Percentiles rank a stretch among this genome's conserved stretches.
These are phyloP conservation scores for Epirrhoe alternata DNA, from an alignment of 2,888 invertebrate species.

Conservation along the genomic window DNA sequence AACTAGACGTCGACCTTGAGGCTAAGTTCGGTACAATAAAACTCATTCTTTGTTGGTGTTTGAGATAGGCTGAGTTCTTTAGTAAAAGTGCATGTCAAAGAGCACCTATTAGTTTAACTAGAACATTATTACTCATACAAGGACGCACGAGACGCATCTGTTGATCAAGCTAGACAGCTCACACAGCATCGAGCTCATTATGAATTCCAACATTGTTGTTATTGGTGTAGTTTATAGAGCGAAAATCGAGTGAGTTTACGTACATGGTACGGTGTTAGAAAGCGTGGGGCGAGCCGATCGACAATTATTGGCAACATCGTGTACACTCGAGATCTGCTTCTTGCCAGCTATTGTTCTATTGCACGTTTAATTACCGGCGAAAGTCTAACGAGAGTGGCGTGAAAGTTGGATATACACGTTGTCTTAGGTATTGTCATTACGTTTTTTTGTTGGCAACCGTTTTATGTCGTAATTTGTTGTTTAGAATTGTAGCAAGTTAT, in stretches of 20 bases:
- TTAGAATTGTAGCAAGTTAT: constrained; percentile 53
- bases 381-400: constrained; percentile 79
- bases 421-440: constrained; percentile 64
- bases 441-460: constrained; percentile 60
- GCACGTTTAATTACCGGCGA: constrained; percentile 81
- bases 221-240: constrained; percentile 52
- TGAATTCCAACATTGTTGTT: constrained; percentile 43
- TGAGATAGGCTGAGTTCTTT: background rate
- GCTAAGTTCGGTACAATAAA: background rate
- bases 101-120: background rate
- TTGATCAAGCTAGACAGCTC: constrained; percentile 40
- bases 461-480: constrained; percentile 62
- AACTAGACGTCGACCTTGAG: background rate
- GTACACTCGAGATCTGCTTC: constrained; percentile 72
- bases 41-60: background rate
- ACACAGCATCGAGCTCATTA: constrained; percentile 37
- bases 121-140: background rate
- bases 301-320: constrained; percentile 78
- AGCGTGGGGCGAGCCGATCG: constrained; percentile 79
- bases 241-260: constrained; percentile 62
- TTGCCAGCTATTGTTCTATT: constrained; percentile 78
- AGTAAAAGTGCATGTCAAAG: background rate
- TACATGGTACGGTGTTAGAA: constrained; percentile 70
- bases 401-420: constrained; percentile 69
- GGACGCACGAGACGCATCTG: constrained; percentile 3